Evolutionary conservation across 2,113 vertebrate species (phyloP), one percentile per base, ranked within the genome.

Genomic region (Columbina picui): DNA sequence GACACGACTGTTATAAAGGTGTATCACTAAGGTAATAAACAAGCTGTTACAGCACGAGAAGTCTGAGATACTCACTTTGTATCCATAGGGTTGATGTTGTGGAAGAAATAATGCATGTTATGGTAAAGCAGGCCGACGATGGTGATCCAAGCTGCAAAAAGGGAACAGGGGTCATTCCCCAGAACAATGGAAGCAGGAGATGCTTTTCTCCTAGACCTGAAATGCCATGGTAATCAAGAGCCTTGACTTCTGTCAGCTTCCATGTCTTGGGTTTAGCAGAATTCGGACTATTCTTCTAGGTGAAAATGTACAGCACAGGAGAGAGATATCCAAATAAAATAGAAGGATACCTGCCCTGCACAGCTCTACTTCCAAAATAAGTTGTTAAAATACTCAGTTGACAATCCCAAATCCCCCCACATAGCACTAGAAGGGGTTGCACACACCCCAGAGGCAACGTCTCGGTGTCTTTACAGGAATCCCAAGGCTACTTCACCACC

Each of bases 121-220:
- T 99, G 99, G 97, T 99, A 99, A 17, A 99, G 98, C 30, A 99
- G 98, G 34, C 99, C 99, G 3, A 99, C 99, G 4, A 99, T 98
- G 91, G 98, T 99, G 75, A 99, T 98, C 96, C 99, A 99, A 91
- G 96, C 99, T 99, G 97, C 14, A 70, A 75, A 78, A 92, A 71
- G 77, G 5, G 53, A 65, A 20, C n/a, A 78, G 29, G 43, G 14
- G n/a, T 97, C 88, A 97, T 2, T 55, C 12, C 53, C 67, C 36
- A 10, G 14, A 16, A 20, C 9, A 52, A 32, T 34, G 6, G 4
- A 17, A 38, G 29, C 21, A 34, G 30, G 25, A 70, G 12, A 22
- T 14, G 13, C 4, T 41, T 19, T 67, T 83, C 92, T 88, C 79
- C 85, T 27, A 52, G 27, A 89, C 91, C 95, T 76, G 90, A 96